Base-by-base conservation (phyloP, 2,888 invertebrate genomes). In the Trichopoda pennipes region DNA sequence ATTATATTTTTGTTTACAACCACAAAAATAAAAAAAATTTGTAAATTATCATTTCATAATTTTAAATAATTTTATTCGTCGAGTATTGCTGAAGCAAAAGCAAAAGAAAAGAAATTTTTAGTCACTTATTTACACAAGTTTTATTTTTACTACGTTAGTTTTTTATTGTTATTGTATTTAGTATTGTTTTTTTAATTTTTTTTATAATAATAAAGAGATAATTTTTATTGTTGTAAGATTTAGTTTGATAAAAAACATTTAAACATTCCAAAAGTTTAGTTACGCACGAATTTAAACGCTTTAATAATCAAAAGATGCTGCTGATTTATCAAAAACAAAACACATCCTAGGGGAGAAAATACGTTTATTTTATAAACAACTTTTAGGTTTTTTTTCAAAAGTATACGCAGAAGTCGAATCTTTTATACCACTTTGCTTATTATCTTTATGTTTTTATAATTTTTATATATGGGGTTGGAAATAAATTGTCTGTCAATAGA, bases 1-100 rank as follows among this genome's bases (percentile, higher is more conserved):
- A 12, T 53, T 16, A 69, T 69, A 53, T 53, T 69, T 44, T 69
- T 47, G 61, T 76, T 69, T 69, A 69, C 44, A 69, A 69, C n/a
- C 42, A 61, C 35, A 53, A 42, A 9, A 8, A 32, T 17, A n/a
- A 68, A 44, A 14, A 53, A 76, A 53, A 44, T 51, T 28, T 35
- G 35, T 32, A 32, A 32, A 6, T 28, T 23, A 60, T 38, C 14
- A 6, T 74, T 64, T 23, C 2, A 14, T 32, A 28, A 61, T 53
- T 51, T n/a, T n/a, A n/a, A n/a, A n/a, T n/a, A n/a, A n/a, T n/a
- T n/a, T n/a, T n/a, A n/a, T n/a, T n/a, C n/a, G n/a, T n/a, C n/a
- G n/a, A n/a, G n/a, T 28, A 28, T 28, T 28, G 28, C 28, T 6
- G 19, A 19, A 56, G 28, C 8, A 35, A 8, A 35, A 8, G 8